Evolutionary conservation across 2,113 vertebrate species (phyloP).

Genomic region (Leucoraja erinaceus): DNA sequence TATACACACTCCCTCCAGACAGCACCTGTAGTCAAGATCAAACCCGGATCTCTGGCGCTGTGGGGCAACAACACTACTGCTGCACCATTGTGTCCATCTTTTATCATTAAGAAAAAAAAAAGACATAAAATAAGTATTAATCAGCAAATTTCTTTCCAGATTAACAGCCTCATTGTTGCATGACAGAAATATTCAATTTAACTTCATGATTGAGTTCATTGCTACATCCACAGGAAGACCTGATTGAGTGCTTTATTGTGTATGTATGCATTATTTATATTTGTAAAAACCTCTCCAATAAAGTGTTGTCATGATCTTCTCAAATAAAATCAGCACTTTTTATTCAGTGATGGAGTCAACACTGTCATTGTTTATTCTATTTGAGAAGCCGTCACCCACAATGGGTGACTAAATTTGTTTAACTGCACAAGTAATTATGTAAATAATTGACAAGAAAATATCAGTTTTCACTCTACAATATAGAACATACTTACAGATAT

Average conservation of each 20-base stretch:
- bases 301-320: not conserved
- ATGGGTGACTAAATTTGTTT: not conserved
- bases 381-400: not conserved
- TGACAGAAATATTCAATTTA: not conserved
- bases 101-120: not conserved
- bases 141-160: not conserved
- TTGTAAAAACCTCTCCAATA: not conserved
- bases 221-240: not conserved
- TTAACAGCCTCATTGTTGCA: not conserved
- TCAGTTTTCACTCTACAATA: not conserved
- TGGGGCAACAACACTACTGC: no score
- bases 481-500: not conserved
- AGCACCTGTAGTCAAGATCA: no score
- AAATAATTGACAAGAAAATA: not conserved
- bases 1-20: no score
- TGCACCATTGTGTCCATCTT: not conserved
- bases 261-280: not conserved
- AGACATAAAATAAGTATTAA: not conserved
- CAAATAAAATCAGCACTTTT: not conserved
- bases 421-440: not conserved
- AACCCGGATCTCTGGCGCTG: no score
- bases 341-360: not conserved
- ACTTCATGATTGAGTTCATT: not conserved
- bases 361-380: not conserved
- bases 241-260: not conserved